Percentiles rank a stretch among this genome's conserved stretches.
Evolutionary conservation across 64 coral and sea anemone species (phyloP).

Genomic region (Anthopleura sola): DNA sequence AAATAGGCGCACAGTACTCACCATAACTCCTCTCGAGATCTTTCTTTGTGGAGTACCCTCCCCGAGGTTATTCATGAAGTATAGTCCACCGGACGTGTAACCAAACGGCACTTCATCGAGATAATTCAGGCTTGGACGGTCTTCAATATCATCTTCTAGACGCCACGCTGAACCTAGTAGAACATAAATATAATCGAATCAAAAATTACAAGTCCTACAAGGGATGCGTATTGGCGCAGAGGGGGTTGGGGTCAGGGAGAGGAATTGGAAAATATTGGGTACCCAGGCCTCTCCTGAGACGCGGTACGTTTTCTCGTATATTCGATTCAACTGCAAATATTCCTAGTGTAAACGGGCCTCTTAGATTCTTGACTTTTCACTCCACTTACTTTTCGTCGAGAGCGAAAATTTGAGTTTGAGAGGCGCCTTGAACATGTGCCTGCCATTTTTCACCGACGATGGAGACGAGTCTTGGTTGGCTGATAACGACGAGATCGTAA

Average conservation of each 20-base stretch:
- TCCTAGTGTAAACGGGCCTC: background rate
- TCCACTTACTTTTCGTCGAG: slow-evolving; percentile 62
- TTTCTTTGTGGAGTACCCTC: background rate
- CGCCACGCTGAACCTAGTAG: slow-evolving; percentile 45
- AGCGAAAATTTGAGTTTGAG: slow-evolving; percentile 75
- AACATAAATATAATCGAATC: background rate
- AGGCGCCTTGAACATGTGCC: slow-evolving; percentile 57
- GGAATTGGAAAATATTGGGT: no score
- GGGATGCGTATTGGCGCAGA: background rate
- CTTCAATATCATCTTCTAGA: slow-evolving; percentile 47
- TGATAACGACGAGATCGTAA: slow-evolving; percentile 56
- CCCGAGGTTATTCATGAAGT: slow-evolving; percentile 28
- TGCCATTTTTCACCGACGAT: background rate
- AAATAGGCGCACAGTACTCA: no score
- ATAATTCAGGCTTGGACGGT: background rate
- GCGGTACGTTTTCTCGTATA: no score
- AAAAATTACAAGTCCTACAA: background rate
- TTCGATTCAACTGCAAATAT: no score
- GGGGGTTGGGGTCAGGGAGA: no score
- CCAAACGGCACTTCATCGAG: slow-evolving; percentile 51
- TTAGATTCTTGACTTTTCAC: background rate
- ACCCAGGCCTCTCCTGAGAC: no score
- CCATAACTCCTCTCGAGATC: background rate
- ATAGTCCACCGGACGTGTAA: slow-evolving; percentile 51
- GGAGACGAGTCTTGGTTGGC: background rate